Evolutionary conservation across 2,888 invertebrate genomes (phyloP), one percentile per base, ranked within the genome.

Genomic region (Microplitis manilae): DNA sequence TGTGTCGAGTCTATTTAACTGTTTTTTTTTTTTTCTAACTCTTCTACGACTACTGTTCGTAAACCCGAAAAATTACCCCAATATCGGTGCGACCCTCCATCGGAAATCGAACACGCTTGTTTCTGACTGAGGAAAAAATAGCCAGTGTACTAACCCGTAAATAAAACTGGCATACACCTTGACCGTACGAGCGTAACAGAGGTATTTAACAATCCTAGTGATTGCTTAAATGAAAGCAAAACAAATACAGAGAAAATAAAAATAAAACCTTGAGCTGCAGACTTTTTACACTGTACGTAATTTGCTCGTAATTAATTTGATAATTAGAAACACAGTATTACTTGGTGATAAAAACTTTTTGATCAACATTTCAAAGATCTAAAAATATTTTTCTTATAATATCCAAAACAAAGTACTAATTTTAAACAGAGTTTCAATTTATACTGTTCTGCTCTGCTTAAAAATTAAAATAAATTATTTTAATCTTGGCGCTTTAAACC

Each of bases 391-490:
- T 30, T 30, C 30, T 30, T 30, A 30, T 30, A 30, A 30, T 30
- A 30, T 30, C 2, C 30, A 30, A 30, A 30, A 30, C 30, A 30
- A 30, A 30, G 30, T 30, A 4, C 30, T 30, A 30, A 30, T 30
- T 30, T 30, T 30, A 30, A 30, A 30, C 30, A 30, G 30, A 30
- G 30, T 30, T 50, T 50, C 9, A 50, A 50, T 50, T 50, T 50
- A 50, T 50, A 73, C 78, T 78, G 9, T 50, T 50, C 8, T 50
- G 75, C 78, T 77, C 80, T 78, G 9, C 81, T 79, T 82, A 82
- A 82, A 81, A 81, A 81, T 79, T 77, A 76, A 82, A 82, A 81
- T 79, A 82, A 82, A 82, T 82, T 79, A 82, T 81, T 81, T 82
- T 81, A 82, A 82, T 82, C 81, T 81, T 76, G 79, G 79, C 81